phyloP scores from a whole-genome alignment of 2,888 invertebrate genomes.

The Pollenia labialis region DNA sequence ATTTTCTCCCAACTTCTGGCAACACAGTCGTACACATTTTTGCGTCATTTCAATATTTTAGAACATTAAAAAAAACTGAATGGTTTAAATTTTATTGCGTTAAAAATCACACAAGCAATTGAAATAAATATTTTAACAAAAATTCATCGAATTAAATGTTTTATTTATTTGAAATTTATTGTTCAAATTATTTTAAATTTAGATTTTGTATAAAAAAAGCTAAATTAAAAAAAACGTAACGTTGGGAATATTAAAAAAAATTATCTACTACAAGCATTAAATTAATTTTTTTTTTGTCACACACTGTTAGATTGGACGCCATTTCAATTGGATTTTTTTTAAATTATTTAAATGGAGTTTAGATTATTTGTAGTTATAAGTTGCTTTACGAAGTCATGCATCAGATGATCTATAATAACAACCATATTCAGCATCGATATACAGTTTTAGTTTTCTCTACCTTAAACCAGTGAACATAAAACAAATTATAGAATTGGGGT shows the following conservation, averaged over 20 bases:
- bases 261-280: too few species aligned
- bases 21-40: too few species aligned
- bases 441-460: conserved; percentile 28
- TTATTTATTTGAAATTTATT: background rate
- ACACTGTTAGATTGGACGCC: too few species aligned
- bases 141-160: background rate
- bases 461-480: conserved; percentile 29
- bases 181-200: background rate
- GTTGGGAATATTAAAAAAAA: too few species aligned
- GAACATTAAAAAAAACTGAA: background rate
- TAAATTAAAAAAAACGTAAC: too few species aligned
- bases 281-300: too few species aligned
- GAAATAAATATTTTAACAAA: background rate
- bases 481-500: conserved; percentile 25
- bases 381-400: conserved; percentile 46
- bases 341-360: conserved; percentile 34
- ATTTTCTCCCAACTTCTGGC: too few species aligned
- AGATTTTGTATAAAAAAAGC: background rate
- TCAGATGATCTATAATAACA: conserved; percentile 29
- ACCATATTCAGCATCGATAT: conserved; percentile 32
- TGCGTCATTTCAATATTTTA: too few species aligned
- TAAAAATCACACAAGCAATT: background rate
- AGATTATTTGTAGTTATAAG: background rate
- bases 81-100: background rate
- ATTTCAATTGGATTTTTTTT: background rate